These are phyloP conservation scores for Theonella swinhoei DNA, from an alignment of 37 sponge, comb jelly and placozoan genomes.

Conservation along the genomic window DNA sequence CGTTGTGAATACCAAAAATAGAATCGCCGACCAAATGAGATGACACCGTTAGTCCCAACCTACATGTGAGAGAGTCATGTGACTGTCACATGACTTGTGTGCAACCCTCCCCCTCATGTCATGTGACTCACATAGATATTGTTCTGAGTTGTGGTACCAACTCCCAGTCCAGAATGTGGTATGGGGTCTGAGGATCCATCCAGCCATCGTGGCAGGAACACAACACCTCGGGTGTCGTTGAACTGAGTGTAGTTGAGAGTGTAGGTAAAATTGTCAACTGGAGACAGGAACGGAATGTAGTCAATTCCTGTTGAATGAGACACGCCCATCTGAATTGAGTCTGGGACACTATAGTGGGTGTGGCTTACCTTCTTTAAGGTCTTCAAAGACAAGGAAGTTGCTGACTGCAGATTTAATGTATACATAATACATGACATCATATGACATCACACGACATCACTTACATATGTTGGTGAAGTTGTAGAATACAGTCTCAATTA, in stretches of 20 bases:
- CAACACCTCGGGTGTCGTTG: too few species aligned
- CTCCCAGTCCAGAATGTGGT: neutral
- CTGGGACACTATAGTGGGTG: too few species aligned
- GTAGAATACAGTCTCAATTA: neutral
- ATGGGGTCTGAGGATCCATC: neutral
- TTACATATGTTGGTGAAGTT: neutral
- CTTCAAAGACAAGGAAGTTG: too few species aligned
- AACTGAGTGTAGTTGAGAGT: too few species aligned
- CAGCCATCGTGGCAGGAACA: neutral
- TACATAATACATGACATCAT: too few species aligned
- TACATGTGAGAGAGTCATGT: neutral
- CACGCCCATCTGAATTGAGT: too few species aligned
- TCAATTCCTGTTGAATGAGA: constrained; percentile 30
- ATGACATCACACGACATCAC: too few species aligned
- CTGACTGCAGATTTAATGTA: too few species aligned
- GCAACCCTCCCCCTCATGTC: too few species aligned
- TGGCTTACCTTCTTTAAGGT: too few species aligned
- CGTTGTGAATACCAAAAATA: neutral
- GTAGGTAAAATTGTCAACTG: too few species aligned
- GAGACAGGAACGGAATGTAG: constrained; percentile 22
- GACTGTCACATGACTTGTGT: too few species aligned
- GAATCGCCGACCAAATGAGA: constrained; percentile 9
- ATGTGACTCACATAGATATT: neutral
- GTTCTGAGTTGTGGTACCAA: neutral
- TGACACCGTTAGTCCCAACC: constrained; percentile 24